Percentiles rank a stretch among this genome's conserved stretches.
These are phyloP conservation scores for Ricordea florida DNA, from an alignment of 92 coral and sea anemone species.

Conservation along the genomic window DNA sequence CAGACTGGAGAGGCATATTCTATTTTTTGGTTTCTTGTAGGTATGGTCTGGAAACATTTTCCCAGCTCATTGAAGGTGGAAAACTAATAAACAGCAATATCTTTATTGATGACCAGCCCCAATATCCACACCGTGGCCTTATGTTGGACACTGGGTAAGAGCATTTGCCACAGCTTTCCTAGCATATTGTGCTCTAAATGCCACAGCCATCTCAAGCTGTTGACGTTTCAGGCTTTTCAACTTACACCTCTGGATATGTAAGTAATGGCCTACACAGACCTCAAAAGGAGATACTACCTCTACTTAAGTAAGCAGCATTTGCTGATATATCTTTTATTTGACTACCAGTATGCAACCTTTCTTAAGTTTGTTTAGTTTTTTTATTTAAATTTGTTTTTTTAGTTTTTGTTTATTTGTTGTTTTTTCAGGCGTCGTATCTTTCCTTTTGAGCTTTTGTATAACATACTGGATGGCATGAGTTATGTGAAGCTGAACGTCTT, in stretches of 20 bases:
- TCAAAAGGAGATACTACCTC: no score
- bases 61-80: conserved; percentile 66
- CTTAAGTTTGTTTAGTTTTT: not conserved
- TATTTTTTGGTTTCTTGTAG: conserved; percentile 1
- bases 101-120: conserved; percentile 48
- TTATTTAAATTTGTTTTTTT: not conserved
- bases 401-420: not conserved
- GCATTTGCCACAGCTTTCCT: no score
- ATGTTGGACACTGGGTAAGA: conserved; percentile 82
- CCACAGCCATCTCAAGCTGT: no score
- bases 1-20: not conserved
- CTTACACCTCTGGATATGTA: no score
- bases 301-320: no score
- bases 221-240: no score
- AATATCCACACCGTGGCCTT: conserved; percentile 67
- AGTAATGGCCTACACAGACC: no score
- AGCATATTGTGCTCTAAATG: no score
- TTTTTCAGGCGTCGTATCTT: conserved; percentile 66
- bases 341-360: not conserved
- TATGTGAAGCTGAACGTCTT: conserved; percentile 77
- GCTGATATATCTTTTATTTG: no score
- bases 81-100: conserved; percentile 46
- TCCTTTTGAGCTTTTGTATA: conserved; percentile 71
- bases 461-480: conserved; percentile 85
- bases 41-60: conserved; percentile 77